A percentile compares a stretch with the other conserved stretches of the same genome.
These are phyloP conservation scores for Drosophila bifasciata DNA, from an alignment of 1,140 invertebrate species.

Conservation along the genomic window DNA sequence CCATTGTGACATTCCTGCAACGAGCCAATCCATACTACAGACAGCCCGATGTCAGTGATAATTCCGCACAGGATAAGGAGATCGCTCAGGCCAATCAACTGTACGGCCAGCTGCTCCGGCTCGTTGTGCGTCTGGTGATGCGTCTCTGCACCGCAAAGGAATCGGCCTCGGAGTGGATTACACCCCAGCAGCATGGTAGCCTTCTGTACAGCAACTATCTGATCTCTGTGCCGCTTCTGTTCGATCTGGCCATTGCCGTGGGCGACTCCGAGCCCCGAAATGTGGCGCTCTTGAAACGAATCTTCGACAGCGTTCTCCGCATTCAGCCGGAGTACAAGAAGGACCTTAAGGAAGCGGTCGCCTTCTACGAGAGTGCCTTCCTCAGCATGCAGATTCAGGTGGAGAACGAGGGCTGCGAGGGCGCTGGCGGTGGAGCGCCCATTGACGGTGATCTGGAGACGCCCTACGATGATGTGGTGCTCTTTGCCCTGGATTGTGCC, in stretches of 20 bases:
- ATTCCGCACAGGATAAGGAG: slow-evolving; percentile 44
- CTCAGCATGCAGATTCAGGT: slow-evolving; percentile 77
- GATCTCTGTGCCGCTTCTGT: slow-evolving; percentile 92
- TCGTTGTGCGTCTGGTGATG: slow-evolving; percentile 88
- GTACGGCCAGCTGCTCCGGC: slow-evolving; percentile 86
- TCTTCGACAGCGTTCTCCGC: slow-evolving; percentile 88
- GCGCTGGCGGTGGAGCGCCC: slow-evolving; percentile 67
- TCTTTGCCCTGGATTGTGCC: slow-evolving; percentile 89
- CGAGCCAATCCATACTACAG: slow-evolving; percentile 89
- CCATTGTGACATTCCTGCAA: slow-evolving; percentile 89
- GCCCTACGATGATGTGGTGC: slow-evolving; percentile 88
- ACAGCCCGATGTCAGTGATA: slow-evolving; percentile 63
- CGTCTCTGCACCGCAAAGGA: slow-evolving; percentile 91
- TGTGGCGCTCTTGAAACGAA: slow-evolving; percentile 86
- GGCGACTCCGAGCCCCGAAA: slow-evolving; percentile 87
- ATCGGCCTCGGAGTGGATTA: slow-evolving; percentile 89
- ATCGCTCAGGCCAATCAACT: slow-evolving; percentile 54
- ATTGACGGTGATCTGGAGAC: slow-evolving; percentile 65
- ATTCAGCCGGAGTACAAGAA: slow-evolving; percentile 89
- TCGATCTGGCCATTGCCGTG: slow-evolving; percentile 91
- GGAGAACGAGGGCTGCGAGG: slow-evolving; percentile 78
- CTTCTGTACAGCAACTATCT: slow-evolving; percentile 92
- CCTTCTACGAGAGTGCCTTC: slow-evolving; percentile 84
- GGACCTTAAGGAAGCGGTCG: slow-evolving; percentile 87
- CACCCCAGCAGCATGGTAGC: slow-evolving; percentile 87